Evolutionary conservation across 2,113 vertebrate species (phyloP), one percentile per base, ranked within the genome.

Genomic region (Notarius lentiginosus): DNA sequence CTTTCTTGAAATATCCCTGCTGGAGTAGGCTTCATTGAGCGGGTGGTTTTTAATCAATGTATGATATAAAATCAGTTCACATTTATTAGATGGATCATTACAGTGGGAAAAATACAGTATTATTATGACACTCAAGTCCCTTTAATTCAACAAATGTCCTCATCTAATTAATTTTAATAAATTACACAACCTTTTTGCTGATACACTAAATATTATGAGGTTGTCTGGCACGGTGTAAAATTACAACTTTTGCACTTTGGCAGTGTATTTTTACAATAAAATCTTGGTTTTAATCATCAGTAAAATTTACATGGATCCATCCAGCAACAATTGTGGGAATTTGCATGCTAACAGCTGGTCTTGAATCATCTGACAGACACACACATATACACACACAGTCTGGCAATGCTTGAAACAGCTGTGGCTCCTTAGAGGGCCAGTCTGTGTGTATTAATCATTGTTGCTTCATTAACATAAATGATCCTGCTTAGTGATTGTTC

Each of bases 401-500:
- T 95, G 96, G 96, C 95, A 95, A 96, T 97, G 97, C 95, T 95
- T 97, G 96, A 96, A 96, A 97, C 98, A 99, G 97, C 97, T 99
- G 98, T 96, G 97, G 95, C 95, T 97, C 97, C 97, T 96, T 95
- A 96, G 96, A 96, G 96, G 97, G 97, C 97, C 97, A 95, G 98
- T 97, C 97, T 97, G 95, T 93, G 96, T 96, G 95, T 97, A 97
- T 96, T 97, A 99, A 99, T 99, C 98, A 98, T 96, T 96, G 96
- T 96, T 96, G 96, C 96, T 97, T 98, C 96, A 98, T 99, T 99
- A 99, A 95, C 97, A 98, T 97, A 98, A 97, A 98, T 97, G 98
- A 99, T 97, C 96, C 96, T 95, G 95, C 95, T 95, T 96, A 96
- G 95, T 97, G 96, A 96, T 96, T 91, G 89, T 92, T 94, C 89